phyloP scores from a whole-genome alignment of 2,113 vertebrate genomes.

The Platichthys stellatus region DNA sequence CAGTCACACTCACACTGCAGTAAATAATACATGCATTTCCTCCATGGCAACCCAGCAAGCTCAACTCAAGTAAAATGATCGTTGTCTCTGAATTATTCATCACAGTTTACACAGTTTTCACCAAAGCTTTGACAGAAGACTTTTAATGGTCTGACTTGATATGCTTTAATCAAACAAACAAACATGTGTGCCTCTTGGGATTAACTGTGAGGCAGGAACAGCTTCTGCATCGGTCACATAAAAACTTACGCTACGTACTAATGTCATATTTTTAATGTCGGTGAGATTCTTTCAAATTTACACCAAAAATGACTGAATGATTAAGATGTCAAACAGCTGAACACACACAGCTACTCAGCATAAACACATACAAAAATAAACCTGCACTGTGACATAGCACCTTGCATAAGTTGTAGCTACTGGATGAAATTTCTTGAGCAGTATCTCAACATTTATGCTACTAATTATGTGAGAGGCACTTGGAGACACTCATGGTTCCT shows the following conservation, averaged over 20 bases:
- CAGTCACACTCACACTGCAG: slow-evolving; percentile 69
- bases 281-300: not conserved
- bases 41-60: slow-evolving; percentile 90
- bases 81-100: slow-evolving; percentile 86
- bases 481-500: not conserved
- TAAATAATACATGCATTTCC: slow-evolving; percentile 92
- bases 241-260: not conserved
- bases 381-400: too few relatives aligned
- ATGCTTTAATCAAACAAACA: slow-evolving; percentile 50
- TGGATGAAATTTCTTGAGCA: too few relatives aligned
- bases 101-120: slow-evolving; percentile 77
- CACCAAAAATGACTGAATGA: not conserved
- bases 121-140: slow-evolving; percentile 63
- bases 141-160: slow-evolving; percentile 55
- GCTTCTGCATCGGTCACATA: not conserved
- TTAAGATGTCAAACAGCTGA: not conserved
- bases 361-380: not conserved
- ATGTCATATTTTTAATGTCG: not conserved
- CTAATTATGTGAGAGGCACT: too few relatives aligned
- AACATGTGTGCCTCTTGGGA: slow-evolving; percentile 10
- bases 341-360: not conserved
- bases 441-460: too few relatives aligned
- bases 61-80: slow-evolving; percentile 88
- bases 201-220: not conserved
- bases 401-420: too few relatives aligned